These are phyloP conservation scores for Drosophila seguyi DNA, from an alignment of 1,140 invertebrate species.

Conservation along the genomic window DNA sequence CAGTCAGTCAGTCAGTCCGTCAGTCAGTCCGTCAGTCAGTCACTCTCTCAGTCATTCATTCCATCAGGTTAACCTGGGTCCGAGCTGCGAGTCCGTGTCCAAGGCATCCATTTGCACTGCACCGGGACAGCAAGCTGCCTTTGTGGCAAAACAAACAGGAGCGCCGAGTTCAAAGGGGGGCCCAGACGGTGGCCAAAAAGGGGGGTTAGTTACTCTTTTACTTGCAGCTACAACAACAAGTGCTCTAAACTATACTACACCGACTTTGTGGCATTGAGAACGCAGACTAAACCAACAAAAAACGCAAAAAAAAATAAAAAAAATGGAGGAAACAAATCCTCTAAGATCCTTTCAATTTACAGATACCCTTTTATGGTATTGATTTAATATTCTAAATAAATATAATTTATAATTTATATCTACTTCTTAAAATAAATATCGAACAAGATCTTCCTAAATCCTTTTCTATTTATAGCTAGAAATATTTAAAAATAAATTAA, in stretches of 20 bases:
- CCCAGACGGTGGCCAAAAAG: not conserved
- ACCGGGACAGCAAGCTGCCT: slow-evolving; percentile 17
- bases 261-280: slow-evolving; percentile 43
- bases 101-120: slow-evolving; percentile 35
- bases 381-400: not conserved
- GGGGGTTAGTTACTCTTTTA: slow-evolving; percentile 22
- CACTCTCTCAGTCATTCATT: slow-evolving; percentile 22
- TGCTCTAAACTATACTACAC: slow-evolving; percentile 28
- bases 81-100: slow-evolving; percentile 21
- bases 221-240: slow-evolving; percentile 26
- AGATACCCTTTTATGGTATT: not conserved
- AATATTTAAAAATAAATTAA: not conserved
- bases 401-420: not conserved
- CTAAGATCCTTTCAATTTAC: not conserved
- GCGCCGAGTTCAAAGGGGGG: slow-evolving; percentile 2
- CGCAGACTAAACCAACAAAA: slow-evolving; percentile 10
- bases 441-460: not conserved
- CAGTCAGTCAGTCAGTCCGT: slow-evolving; percentile 11
- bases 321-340: too few species aligned
- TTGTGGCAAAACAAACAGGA: slow-evolving; percentile 49
- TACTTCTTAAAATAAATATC: not conserved
- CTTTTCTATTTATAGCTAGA: not conserved
- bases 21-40: slow-evolving; percentile 20
- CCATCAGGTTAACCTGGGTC: slow-evolving; percentile 37
- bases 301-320: not conserved